A percentile compares a stretch with the other conserved stretches of the same genome.
Evolutionary conservation across 2,797 vertebrate species (phyloP).

Genomic region (Steatocranus sp.): DNA sequence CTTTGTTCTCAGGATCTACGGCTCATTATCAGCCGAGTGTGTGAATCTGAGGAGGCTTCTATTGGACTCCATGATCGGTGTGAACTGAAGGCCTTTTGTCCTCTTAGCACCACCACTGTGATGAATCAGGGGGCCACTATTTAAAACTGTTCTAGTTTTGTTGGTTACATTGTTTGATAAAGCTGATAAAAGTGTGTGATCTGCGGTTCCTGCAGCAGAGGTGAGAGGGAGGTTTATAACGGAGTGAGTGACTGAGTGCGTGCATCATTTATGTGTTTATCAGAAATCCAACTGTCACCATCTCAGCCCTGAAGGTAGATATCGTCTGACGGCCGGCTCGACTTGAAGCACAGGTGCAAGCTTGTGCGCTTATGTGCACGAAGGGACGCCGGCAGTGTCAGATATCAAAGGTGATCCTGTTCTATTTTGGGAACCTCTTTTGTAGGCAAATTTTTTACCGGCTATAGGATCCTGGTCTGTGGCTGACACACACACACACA

Average conservation of each 20-base stretch:
- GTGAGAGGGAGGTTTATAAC: neutral
- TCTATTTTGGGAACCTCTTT: conserved; percentile 25
- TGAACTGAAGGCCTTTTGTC: neutral
- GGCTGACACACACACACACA: too few relatives aligned
- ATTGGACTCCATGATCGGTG: fast-evolving
- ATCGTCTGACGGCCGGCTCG: neutral
- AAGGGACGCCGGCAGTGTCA: neutral
- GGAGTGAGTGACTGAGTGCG: neutral
- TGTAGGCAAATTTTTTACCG: neutral
- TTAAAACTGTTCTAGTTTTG: neutral
- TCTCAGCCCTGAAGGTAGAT: conserved; percentile 45
- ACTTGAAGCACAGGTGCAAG: conserved; percentile 5
- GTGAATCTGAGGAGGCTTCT: neutral
- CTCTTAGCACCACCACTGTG: too few relatives aligned
- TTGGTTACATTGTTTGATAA: neutral
- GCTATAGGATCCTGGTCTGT: neutral
- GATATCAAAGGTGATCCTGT: conserved; percentile 40
- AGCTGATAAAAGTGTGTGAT: neutral
- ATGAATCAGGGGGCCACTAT: neutral
- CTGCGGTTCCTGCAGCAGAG: neutral
- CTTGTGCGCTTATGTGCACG: neutral
- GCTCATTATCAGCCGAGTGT: neutral
- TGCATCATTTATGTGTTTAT: conserved; percentile 17
- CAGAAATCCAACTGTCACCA: conserved; percentile 14
- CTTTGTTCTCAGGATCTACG: neutral